Percentiles rank a stretch among this genome's conserved stretches.
These are phyloP conservation scores for Thalassophryne amazonica DNA, from an alignment of 2,797 vertebrate species.

Conservation along the genomic window DNA sequence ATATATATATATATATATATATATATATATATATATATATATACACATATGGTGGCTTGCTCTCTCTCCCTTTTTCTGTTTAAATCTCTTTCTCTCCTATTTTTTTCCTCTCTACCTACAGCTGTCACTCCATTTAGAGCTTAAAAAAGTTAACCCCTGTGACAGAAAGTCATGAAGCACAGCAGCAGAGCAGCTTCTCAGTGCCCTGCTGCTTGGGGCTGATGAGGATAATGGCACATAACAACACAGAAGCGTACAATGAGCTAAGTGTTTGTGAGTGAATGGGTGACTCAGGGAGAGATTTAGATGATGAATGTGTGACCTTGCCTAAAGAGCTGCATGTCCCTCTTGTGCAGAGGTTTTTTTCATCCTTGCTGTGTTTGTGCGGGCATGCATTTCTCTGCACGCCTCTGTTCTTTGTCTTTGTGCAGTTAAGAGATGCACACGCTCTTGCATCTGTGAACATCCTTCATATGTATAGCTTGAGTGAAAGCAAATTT, in stretches of 20 bases:
- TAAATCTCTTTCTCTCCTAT: slow-evolving; percentile 9
- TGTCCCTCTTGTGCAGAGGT: slow-evolving; percentile 51
- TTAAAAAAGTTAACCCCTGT: slow-evolving; percentile 35
- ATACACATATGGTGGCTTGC: slow-evolving; percentile 9
- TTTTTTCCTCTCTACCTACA: slow-evolving; percentile 16
- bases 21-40: too few relatives aligned
- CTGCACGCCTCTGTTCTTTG: slow-evolving; percentile 4
- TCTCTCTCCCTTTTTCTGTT: slow-evolving; percentile 9
- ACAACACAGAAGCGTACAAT: slow-evolving; percentile 21
- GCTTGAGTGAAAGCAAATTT: slow-evolving; percentile 40
- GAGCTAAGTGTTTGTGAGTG: background rate
- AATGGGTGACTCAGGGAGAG: slow-evolving; percentile 35
- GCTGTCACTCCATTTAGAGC: slow-evolving; percentile 17
- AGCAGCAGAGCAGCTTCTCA: slow-evolving; percentile 16
- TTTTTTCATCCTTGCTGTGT: slow-evolving; percentile 36
- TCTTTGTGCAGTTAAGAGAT: slow-evolving; percentile 27
- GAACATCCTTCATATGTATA: slow-evolving; percentile 43
- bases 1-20: too few relatives aligned
- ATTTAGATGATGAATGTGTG: slow-evolving; percentile 68
- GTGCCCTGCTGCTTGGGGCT: slow-evolving; percentile 34
- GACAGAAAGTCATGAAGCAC: slow-evolving; percentile 24
- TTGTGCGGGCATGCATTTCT: slow-evolving; percentile 1
- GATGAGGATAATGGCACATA: slow-evolving; percentile 52
- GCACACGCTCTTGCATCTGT: slow-evolving; percentile 36
- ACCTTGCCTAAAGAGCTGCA: slow-evolving; percentile 67